These are phyloP conservation scores for Lasiurus cinereus DNA, from an alignment of 2,113 vertebrate genomes.

Conservation along the genomic window DNA sequence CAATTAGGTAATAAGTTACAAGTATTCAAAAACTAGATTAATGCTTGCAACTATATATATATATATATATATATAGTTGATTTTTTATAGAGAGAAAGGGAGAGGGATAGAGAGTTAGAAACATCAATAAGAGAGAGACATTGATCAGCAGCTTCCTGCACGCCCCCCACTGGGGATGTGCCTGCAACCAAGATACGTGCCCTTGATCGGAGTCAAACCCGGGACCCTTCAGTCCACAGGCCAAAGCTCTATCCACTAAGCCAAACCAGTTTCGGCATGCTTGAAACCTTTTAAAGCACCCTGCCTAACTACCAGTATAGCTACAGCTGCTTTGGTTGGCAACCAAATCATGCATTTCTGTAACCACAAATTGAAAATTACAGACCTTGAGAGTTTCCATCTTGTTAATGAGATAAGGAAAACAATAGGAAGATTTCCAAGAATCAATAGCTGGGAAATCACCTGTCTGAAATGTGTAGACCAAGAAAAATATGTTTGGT, in stretches of 20 bases:
- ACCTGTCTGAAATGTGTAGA: not conserved
- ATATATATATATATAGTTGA: too few relatives aligned
- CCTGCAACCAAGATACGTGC: too few relatives aligned
- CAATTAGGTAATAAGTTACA: constrained; percentile 21
- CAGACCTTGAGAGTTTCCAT: not conserved
- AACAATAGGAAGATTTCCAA: not conserved
- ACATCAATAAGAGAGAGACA: too few relatives aligned
- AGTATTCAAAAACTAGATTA: constrained; percentile 22
- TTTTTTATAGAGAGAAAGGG: too few relatives aligned
- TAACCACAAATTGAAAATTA: constrained; percentile 39
- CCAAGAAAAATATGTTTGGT: not conserved
- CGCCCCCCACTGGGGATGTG: too few relatives aligned
- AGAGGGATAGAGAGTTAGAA: too few relatives aligned
- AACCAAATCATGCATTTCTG: constrained; percentile 30
- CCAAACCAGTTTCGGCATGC: too few relatives aligned
- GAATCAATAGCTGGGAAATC: constrained; percentile 15
- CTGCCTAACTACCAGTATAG: not conserved
- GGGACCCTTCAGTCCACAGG: too few relatives aligned
- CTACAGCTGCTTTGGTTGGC: not conserved
- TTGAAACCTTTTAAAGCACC: not conserved
- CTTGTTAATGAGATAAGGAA: constrained; percentile 12
- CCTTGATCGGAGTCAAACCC: too few relatives aligned
- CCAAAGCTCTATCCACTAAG: too few relatives aligned
- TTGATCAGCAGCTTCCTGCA: too few relatives aligned
- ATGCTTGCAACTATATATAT: not conserved